phyloP scores from a whole-genome alignment of 2,888 invertebrate genomes.

The Allophyes oxyacanthae region DNA sequence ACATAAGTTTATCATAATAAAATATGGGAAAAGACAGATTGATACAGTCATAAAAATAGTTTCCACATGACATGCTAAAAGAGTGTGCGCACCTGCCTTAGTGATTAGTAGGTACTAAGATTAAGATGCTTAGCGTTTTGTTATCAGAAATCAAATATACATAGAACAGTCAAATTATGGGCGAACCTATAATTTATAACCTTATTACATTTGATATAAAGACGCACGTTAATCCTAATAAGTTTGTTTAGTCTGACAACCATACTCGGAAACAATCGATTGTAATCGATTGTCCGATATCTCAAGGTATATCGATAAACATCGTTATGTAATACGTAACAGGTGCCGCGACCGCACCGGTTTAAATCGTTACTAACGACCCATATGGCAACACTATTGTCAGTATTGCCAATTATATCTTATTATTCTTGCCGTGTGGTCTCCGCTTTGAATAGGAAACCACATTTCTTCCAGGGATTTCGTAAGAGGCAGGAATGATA shows the following conservation, averaged over 20 bases:
- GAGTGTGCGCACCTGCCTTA: too few relatives aligned
- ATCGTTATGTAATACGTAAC: conserved; percentile 56
- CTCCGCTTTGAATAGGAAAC: conserved; percentile 24
- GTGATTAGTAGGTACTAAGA: too few relatives aligned
- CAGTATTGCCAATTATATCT: conserved; percentile 49
- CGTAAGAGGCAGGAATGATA: conserved; percentile 5
- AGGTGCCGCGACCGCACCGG: conserved; percentile 57
- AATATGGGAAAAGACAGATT: too few relatives aligned
- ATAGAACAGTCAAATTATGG: too few relatives aligned
- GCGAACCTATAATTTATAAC: too few relatives aligned
- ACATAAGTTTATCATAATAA: too few relatives aligned
- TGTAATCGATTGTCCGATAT: conserved; percentile 57
- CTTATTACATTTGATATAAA: conserved; percentile 12
- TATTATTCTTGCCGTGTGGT: conserved; percentile 36
- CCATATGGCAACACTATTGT: conserved; percentile 45
- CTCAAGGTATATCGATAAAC: conserved; percentile 55
- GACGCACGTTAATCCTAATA: conserved; percentile 1
- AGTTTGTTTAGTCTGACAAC: conserved; percentile 30
- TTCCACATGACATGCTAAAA: too few relatives aligned
- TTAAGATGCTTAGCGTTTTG: too few relatives aligned
- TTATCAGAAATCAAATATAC: too few relatives aligned
- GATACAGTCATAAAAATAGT: too few relatives aligned
- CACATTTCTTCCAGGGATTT: conserved; percentile 10
- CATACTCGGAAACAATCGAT: conserved; percentile 61
- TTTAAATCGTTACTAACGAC: conserved; percentile 44